Conservation (phyloP, 2,113 vertebrate genomes). For the Solea senegalensis region DNA sequence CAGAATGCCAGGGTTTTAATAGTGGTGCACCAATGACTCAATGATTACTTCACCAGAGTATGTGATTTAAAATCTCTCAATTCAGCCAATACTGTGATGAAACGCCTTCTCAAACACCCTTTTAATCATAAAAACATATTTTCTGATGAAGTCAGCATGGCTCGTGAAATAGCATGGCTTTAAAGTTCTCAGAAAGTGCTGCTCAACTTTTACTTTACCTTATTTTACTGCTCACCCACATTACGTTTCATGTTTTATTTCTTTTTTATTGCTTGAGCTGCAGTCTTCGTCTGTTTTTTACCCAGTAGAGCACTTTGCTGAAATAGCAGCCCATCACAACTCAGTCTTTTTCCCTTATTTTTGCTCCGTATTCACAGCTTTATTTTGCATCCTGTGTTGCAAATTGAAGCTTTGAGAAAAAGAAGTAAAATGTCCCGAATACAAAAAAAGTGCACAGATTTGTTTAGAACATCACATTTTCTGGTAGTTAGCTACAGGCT, state of each 20-base stretch:
- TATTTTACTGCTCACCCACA: background rate
- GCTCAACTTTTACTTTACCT: background rate
- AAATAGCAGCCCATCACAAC: background rate
- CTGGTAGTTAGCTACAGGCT: too few species aligned
- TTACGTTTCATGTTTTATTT: background rate
- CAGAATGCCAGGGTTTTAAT: slow-evolving; percentile 6
- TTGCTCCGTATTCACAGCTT: background rate
- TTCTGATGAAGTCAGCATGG: slow-evolving; percentile 13
- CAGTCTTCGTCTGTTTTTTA: background rate
- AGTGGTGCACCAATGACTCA: background rate
- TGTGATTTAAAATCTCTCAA: slow-evolving; percentile 20
- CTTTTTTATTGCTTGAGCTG: slow-evolving; percentile 2
- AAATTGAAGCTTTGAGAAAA: background rate
- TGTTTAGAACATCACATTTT: too few species aligned
- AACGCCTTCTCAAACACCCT: background rate
- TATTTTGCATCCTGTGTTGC: background rate
- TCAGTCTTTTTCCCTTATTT: background rate
- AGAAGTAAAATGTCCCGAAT: too few species aligned
- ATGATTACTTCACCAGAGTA: slow-evolving; percentile 39
- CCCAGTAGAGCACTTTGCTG: background rate
- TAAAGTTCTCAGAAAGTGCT: background rate
- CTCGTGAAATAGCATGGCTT: background rate
- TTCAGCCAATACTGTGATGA: background rate
- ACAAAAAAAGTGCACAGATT: too few species aligned
- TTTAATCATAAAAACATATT: slow-evolving; percentile 22